Base-by-base conservation (phyloP, 2,113 vertebrate genomes). In the Melanotaenia duboulayi region DNA sequence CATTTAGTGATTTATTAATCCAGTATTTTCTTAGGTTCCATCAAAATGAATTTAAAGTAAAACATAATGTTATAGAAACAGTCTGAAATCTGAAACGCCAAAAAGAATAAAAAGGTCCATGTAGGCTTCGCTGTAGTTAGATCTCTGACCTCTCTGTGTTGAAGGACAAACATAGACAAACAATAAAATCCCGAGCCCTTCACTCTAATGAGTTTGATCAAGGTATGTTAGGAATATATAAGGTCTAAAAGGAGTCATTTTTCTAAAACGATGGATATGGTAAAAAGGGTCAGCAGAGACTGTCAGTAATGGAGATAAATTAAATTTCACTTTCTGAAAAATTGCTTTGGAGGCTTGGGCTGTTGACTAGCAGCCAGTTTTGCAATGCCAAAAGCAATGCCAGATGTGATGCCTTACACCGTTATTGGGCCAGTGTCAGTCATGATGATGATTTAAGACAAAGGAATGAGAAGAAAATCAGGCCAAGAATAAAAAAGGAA, bases 361-460 rank as follows among this genome's bases (percentile, higher is more conserved):
- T 44, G 40, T 49, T 82, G 70, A 82, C 52, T 17, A 57, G 35
- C 64, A 72, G 76, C 63, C 64, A 86, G 57, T 32, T 68, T 70
- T 76, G 37, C 11, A 12, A 74, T 11, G 24, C 61, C 59, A 59
- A 58, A 55, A 71, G 73, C 73, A 62, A 78, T 13, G 19, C 28
- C 23, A 70, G 60, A 54, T 23, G 39, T 58, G 42, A 59, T 67
- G 72, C 59, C 54, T 61, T 23, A 39, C 39, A 50, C 20, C 13
- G 4, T 39, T 19, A 42, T 39, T 62, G 57, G 46, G 40, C 65
- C 16, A n/a, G 16, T 72, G 72, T 70, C 46, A 24, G 48, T 75
- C 42, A 73, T 50, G 56, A 55, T 80, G 59, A 67, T 70, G 80
- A 37, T 65, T 62, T 60, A 52, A 78, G 24, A 57, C 58, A 80